Evolutionary conservation across 1,140 invertebrate species (phyloP), one percentile per base, ranked within the genome.

Genomic region (Stegodyphus dumicola): DNA sequence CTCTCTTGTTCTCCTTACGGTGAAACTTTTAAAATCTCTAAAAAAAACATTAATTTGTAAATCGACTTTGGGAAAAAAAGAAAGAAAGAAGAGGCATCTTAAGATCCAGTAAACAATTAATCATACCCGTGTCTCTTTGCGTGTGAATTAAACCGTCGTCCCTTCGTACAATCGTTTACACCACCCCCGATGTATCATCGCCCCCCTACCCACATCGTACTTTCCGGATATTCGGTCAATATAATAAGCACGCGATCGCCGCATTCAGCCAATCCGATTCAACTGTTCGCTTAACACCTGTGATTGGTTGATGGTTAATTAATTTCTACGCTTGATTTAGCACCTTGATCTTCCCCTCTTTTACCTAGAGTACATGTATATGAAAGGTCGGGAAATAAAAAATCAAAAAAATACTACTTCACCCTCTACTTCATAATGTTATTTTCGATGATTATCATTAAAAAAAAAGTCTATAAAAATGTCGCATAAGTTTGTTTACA

Each of bases 241-340:
- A 83, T 51, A 65, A 66, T n/a, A 75, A 67, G 52, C 80, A 83
- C 80, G 80, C 80, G 60, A 83, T 83, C 75, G 53, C 18, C 71
- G 67, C 80, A 75, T 83, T 33, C 54, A 51, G 51, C 80, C 80
- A 83, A 83, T 83, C 70, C 66, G 64, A 74, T 83, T 51, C 80
- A 83, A 66, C 70, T 75, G 80, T 75, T 74, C 70, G 71, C n/a
- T 18, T 75, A 75, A 67, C 70, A 83, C 80, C 69, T 73, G 69
- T 66, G 80, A 83, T 83, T 83, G 80, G 80, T 48, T 70, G 80
- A 66, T 54, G 71, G 15, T 83, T 83, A 83, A 83, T 83, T 83
- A 83, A 83, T 83, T 83, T 83, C 64, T 67, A 75, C 51, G 80
- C 73, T 74, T 83, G 80, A 83, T 83, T 75, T 66, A 75, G 71